A percentile compares a stretch with the other conserved stretches of the same genome.
Evolutionary conservation across 1,140 invertebrate species (phyloP).

Genomic region (Panulirus ornatus): DNA sequence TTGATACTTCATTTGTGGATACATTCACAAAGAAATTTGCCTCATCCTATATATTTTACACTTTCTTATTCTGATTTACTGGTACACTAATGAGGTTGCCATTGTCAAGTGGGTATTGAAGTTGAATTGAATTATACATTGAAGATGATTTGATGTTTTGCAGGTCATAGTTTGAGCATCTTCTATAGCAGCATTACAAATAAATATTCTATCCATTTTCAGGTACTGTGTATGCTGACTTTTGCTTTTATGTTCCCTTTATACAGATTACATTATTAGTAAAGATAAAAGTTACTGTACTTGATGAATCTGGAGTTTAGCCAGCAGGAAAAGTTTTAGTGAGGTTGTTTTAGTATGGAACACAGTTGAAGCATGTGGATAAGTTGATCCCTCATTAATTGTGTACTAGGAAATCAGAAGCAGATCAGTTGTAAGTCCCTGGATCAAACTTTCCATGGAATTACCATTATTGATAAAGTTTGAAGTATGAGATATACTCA

Average conservation of each 20-base stretch:
- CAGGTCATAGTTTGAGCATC: no score
- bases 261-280: not conserved
- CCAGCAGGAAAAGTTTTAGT: no score
- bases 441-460: not conserved
- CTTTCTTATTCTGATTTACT: not conserved
- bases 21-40: not conserved
- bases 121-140: no score
- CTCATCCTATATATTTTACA: not conserved
- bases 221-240: no score
- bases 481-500: constrained; percentile 31
- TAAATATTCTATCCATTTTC: no score
- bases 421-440: not conserved
- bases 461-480: not conserved
- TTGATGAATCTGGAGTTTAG: no score
- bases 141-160: no score
- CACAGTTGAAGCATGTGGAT: not conserved
- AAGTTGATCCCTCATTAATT: not conserved
- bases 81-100: not conserved
- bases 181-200: no score
- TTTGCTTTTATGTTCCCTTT: not conserved
- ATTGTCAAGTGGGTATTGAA: no score
- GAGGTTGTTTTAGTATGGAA: no score
- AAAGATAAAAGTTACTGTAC: not conserved
- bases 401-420: not conserved
- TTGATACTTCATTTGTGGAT: not conserved